Evolutionary conservation across 2,797 vertebrate genomes (phyloP), one percentile per base, ranked within the genome.

Genomic region (Phoxinus dragarum): DNA sequence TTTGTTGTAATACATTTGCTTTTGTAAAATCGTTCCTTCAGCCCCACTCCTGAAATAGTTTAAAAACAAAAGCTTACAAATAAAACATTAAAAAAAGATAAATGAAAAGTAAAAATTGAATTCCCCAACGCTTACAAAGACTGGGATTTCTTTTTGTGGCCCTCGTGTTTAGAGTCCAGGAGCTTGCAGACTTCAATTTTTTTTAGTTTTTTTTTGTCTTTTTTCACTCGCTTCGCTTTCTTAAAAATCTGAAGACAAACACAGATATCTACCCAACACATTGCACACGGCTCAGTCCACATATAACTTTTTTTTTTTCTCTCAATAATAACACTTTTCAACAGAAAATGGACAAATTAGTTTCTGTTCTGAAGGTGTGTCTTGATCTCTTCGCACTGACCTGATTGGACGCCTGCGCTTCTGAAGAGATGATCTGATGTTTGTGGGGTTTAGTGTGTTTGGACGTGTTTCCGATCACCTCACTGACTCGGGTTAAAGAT

Each of bases 261-360:
- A 96, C 95, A 96, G 94, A 96, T 95, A 96, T 96, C 95, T 96
- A 96, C 95, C 96, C 96, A 96, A 96, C 96, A 96, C 96, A 97
- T 97, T 97, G 96, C 96, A 97, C 96, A 95, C 96, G 96, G 96
- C 95, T 97, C 96, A 96, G 96, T 96, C 95, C 93, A 96, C 95
- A 95, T 92, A 95, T 91, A 93, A 34, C 52, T 79, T 93, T 94
- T 93, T 27, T 27, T 27, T 82, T 82, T 52, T 34, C 73, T 72
- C 72, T 94, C 93, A 94, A 94, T 94, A 95, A 94, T 95, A 95
- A 95, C 94, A 95, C 95, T 95, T 94, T 94, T 94, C 94, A 94
- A 94, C 92, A 93, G 94, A 84, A 74, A 86, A 75, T 21, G 27
- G 44, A 69, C 54, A 69, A 68, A 93, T 89, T 92, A 89, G 91